These are phyloP conservation scores for Catamblyrhynchus diadema DNA, from an alignment of 2,797 vertebrate species.

Conservation along the genomic window DNA sequence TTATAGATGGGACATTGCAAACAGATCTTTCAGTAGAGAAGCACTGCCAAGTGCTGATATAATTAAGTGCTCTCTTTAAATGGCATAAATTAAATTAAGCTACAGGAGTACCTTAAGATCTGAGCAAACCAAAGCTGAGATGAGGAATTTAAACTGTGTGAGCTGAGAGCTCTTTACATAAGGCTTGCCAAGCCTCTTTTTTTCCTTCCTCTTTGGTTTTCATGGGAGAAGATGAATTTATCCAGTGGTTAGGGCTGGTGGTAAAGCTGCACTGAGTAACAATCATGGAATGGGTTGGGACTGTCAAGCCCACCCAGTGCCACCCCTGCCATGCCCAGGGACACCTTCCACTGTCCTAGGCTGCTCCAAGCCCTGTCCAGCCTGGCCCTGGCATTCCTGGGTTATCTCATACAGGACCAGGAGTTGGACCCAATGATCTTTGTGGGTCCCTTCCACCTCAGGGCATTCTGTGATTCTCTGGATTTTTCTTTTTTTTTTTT, in stretches of 20 bases:
- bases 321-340: neutral
- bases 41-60: neutral
- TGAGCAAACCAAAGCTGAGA: slow-evolving; percentile 19
- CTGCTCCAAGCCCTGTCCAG: fast-evolving
- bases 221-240: neutral
- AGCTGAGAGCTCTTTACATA: neutral
- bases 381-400: neutral
- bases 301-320: neutral
- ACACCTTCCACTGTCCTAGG: neutral
- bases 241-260: neutral
- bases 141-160: neutral
- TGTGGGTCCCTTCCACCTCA: neutral
- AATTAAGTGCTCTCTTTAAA: slow-evolving; percentile 58
- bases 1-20: neutral
- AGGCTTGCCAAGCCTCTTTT: neutral
- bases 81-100: slow-evolving; percentile 56
- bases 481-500: fast-evolving
- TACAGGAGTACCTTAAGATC: neutral
- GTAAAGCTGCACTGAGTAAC: neutral
- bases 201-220: neutral
- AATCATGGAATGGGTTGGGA: neutral
- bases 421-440: neutral
- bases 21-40: slow-evolving; percentile 5
- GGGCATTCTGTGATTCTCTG: neutral
- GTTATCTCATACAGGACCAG: neutral